A percentile compares a stretch with the other conserved stretches of the same genome.
These are phyloP conservation scores for Pseudoatta argentina DNA, from an alignment of 1,140 invertebrate species.

Conservation along the genomic window DNA sequence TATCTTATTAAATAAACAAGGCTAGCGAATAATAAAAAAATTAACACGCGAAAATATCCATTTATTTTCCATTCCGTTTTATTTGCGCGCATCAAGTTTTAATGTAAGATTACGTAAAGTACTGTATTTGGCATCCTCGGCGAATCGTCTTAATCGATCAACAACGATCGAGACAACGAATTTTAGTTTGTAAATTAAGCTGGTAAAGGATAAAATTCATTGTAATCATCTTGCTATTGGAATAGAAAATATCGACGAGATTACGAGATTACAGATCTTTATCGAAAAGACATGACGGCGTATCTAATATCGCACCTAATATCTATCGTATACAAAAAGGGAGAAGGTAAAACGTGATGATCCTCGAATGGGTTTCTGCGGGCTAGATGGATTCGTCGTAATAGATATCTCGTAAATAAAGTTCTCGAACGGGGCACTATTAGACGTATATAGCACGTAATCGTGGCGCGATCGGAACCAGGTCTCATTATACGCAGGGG, in stretches of 20 bases:
- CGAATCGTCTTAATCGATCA: not conserved
- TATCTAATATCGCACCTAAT: constrained; percentile 5
- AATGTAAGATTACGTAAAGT: not conserved
- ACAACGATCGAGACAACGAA: too few species aligned
- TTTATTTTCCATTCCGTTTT: not conserved
- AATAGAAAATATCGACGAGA: constrained; percentile 14
- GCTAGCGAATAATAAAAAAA: not conserved
- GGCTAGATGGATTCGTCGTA: constrained; percentile 44
- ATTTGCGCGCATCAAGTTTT: not conserved
- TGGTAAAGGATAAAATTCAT: too few species aligned
- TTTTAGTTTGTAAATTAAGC: too few species aligned
- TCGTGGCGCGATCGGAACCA: constrained; percentile 59
- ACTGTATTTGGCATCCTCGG: not conserved
- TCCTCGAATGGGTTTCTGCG: constrained; percentile 28
- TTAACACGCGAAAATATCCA: not conserved
- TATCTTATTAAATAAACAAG: not conserved
- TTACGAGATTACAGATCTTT: not conserved
- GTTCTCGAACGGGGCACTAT: constrained; percentile 62
- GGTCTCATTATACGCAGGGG: constrained; percentile 60
- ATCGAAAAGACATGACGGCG: constrained; percentile 17
- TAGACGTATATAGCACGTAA: constrained; percentile 64
- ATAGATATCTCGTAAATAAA: constrained; percentile 66
- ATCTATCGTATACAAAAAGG: not conserved
- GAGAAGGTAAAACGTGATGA: constrained; percentile 16
- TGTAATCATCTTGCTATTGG: not conserved